Percentiles rank a stretch among this genome's conserved stretches.
Conservation (phyloP, 1,140 invertebrate species). For the Nasonia vitripennis region DNA sequence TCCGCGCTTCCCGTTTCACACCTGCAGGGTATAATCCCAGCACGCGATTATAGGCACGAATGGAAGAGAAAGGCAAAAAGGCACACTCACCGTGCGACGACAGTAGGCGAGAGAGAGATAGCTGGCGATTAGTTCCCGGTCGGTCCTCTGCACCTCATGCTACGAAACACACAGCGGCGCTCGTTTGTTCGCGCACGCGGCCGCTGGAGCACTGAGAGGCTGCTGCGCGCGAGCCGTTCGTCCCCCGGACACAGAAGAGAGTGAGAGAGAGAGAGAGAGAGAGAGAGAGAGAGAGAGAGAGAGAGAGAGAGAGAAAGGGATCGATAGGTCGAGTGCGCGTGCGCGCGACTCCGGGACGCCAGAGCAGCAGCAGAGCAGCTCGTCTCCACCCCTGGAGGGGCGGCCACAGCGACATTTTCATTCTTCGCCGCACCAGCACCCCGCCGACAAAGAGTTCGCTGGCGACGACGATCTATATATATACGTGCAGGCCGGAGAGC, state of each 20-base stretch:
- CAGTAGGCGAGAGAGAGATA: no score
- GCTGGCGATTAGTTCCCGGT: background rate
- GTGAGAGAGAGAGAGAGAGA: no score
- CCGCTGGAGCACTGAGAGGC: constrained; percentile 53
- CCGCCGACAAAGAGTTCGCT: background rate
- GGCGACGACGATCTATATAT: background rate
- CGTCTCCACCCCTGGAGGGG: background rate
- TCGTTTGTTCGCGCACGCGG: constrained; percentile 54
- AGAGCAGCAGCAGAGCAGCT: background rate
- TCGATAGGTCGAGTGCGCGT: constrained; percentile 47
- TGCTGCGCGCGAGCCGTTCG: constrained; percentile 54
- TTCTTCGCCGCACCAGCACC: background rate
- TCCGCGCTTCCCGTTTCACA: background rate
- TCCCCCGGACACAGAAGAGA: background rate
- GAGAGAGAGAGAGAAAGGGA: background rate
- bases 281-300: background rate
- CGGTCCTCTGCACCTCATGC: background rate
- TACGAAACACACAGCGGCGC: constrained; percentile 36
- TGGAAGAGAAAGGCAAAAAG: no score
- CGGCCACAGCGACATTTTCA: constrained; percentile 29
- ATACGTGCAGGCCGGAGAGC: background rate
- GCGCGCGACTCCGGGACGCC: constrained; percentile 9
- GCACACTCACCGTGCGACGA: background rate
- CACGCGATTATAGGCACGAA: no score
- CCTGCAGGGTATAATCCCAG: no score